Evolutionary conservation across 2,888 invertebrate species (phyloP).

Genomic region (Drosophila borborema): DNA sequence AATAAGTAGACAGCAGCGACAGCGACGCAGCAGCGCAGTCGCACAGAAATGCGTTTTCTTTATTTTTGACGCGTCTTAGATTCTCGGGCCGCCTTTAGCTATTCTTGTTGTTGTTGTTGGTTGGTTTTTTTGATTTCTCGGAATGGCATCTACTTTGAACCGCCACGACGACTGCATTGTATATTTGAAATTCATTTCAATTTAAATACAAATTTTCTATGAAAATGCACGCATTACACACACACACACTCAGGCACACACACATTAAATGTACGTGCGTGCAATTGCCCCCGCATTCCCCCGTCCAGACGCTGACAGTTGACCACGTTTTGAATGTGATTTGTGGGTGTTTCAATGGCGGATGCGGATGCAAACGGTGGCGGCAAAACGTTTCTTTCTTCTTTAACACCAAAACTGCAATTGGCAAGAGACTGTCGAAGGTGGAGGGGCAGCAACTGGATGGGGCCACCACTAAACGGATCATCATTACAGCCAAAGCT

Average conservation of each 20-base stretch:
- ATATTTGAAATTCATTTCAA: slow-evolving; percentile 80
- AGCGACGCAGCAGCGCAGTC: slow-evolving; percentile 31
- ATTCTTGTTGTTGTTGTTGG: slow-evolving; percentile 20
- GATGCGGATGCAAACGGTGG: slow-evolving; percentile 56
- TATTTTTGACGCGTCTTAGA: slow-evolving; percentile 80
- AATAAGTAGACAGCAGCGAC: slow-evolving; percentile 45
- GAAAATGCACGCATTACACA: slow-evolving; percentile 77
- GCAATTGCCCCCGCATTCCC: slow-evolving; percentile 25
- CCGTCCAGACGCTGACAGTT: slow-evolving; percentile 33
- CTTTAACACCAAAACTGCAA: slow-evolving; percentile 45
- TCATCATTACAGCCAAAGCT: slow-evolving; percentile 47
- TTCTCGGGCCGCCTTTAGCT: slow-evolving; percentile 48
- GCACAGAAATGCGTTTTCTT: slow-evolving; percentile 70
- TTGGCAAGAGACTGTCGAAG: slow-evolving; percentile 29
- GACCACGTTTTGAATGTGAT: slow-evolving; percentile 62
- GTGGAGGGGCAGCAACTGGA: neutral
- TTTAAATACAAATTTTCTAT: slow-evolving; percentile 80
- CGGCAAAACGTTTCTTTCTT: slow-evolving; percentile 36
- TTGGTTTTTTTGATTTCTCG: slow-evolving; percentile 69
- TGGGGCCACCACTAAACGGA: slow-evolving; percentile 36
- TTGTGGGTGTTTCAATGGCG: slow-evolving; percentile 60
- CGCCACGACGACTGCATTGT: slow-evolving; percentile 70
- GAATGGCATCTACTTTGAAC: slow-evolving; percentile 80
- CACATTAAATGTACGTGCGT: slow-evolving; percentile 25
- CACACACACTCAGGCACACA: slow-evolving; percentile 12